Evolutionary conservation across 2,113 vertebrate species (phyloP).

Genomic region (Petrocephalus microphthalmus): DNA sequence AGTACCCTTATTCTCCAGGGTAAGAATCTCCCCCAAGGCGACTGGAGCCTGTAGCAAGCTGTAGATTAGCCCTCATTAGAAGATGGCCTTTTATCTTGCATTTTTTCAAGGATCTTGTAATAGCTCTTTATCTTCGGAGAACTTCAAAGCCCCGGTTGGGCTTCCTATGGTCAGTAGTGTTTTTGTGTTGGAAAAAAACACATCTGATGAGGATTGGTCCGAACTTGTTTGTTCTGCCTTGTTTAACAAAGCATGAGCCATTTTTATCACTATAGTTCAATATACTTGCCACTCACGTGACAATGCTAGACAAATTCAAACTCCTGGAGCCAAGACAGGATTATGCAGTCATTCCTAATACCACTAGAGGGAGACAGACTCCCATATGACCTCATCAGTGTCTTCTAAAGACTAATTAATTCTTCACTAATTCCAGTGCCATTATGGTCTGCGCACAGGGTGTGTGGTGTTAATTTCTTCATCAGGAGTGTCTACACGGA

Average conservation of each 20-base stretch:
- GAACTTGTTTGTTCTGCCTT: background rate
- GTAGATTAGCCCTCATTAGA: slow-evolving; percentile 16
- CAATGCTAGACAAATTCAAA: background rate
- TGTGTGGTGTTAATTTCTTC: too few relatives aligned
- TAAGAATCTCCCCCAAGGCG: slow-evolving; percentile 4
- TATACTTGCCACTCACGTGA: background rate
- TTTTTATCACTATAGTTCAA: background rate
- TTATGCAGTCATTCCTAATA: background rate
- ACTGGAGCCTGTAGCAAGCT: background rate
- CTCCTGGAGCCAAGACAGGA: background rate
- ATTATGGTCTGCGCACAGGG: background rate
- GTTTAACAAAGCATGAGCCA: background rate
- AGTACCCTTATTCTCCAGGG: background rate
- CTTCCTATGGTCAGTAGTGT: background rate
- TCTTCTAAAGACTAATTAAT: background rate
- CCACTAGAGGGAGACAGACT: slow-evolving; percentile 15
- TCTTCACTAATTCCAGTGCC: background rate
- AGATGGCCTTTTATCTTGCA: background rate
- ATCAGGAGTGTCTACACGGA: too few relatives aligned
- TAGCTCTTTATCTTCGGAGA: background rate
- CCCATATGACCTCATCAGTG: background rate
- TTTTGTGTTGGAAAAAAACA: background rate
- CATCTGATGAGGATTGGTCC: background rate
- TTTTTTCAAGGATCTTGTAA: background rate
- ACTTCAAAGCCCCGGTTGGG: background rate